These are phyloP conservation scores for Cetonia aurata DNA, from an alignment of 2,888 invertebrate genomes.

Conservation along the genomic window DNA sequence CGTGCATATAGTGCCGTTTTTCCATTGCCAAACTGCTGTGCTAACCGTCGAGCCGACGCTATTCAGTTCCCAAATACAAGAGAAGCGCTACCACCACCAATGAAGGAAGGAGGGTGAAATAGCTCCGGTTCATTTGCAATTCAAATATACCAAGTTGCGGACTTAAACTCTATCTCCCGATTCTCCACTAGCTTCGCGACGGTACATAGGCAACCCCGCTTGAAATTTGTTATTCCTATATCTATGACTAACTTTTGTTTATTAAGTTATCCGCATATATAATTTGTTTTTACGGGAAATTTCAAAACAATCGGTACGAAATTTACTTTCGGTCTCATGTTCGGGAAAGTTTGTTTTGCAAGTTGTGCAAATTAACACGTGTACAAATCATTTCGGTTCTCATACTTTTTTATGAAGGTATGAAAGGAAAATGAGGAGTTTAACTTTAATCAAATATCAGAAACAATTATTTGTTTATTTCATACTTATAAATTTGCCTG, in stretches of 20 bases:
- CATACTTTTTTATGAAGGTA: no score
- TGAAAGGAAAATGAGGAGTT: no score
- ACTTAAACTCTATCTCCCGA: slow-evolving; percentile 43
- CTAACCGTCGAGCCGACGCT: slow-evolving; percentile 23
- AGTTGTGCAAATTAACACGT: background rate
- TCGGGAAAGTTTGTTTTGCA: background rate
- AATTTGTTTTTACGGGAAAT: slow-evolving; percentile 41
- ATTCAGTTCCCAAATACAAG: slow-evolving; percentile 24
- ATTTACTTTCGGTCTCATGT: background rate
- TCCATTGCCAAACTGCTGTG: background rate
- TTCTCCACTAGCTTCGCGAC: slow-evolving; percentile 14
- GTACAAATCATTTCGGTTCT: no score
- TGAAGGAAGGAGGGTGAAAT: slow-evolving; percentile 23
- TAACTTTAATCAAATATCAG: no score
- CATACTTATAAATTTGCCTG: no score
- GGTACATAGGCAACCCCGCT: background rate
- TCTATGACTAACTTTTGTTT: slow-evolving; percentile 37
- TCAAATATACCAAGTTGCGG: slow-evolving; percentile 48
- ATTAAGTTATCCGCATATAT: slow-evolving; percentile 39
- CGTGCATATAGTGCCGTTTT: slow-evolving; percentile 10
- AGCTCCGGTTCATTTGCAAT: slow-evolving; percentile 49
- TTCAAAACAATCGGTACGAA: slow-evolving; percentile 19
- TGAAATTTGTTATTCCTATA: slow-evolving; percentile 33
- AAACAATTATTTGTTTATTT: no score
- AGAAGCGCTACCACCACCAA: slow-evolving; percentile 10